These are phyloP conservation scores for Drepanosiphum platanoidis DNA, from an alignment of 2,888 invertebrate species.

Conservation along the genomic window DNA sequence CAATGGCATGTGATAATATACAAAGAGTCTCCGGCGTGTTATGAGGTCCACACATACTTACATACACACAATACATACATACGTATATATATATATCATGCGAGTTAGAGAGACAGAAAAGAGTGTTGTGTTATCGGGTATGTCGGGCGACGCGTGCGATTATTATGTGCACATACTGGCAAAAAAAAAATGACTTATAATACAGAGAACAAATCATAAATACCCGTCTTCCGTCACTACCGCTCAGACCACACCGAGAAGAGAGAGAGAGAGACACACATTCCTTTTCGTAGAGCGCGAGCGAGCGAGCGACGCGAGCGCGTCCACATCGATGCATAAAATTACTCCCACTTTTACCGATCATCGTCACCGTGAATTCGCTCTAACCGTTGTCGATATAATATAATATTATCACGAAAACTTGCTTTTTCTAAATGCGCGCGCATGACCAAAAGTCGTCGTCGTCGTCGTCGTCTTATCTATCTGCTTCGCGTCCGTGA, in stretches of 20 bases:
- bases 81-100: no score
- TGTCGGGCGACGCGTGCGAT: constrained; percentile 50
- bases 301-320: not conserved
- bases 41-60: constrained; percentile 13
- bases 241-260: constrained; percentile 36
- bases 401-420: no score
- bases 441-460: no score
- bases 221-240: not conserved
- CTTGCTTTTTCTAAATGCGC: no score
- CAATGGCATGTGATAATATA: constrained; percentile 51
- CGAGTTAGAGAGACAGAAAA: not conserved
- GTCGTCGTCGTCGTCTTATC: not conserved
- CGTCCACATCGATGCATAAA: not conserved
- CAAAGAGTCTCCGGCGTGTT: constrained; percentile 31
- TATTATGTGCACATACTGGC: constrained; percentile 11
- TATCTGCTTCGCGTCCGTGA: no score
- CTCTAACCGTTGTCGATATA: no score
- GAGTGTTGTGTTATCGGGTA: no score
- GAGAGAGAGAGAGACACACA: not conserved
- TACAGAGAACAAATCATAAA: constrained; percentile 43
- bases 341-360: not conserved
- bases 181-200: not conserved
- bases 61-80: not conserved
- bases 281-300: constrained; percentile 21
- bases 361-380: not conserved